Evolutionary conservation across 2,797 vertebrate species (phyloP), one percentile per base, ranked within the genome.

Genomic region (Dryobates pubescens): DNA sequence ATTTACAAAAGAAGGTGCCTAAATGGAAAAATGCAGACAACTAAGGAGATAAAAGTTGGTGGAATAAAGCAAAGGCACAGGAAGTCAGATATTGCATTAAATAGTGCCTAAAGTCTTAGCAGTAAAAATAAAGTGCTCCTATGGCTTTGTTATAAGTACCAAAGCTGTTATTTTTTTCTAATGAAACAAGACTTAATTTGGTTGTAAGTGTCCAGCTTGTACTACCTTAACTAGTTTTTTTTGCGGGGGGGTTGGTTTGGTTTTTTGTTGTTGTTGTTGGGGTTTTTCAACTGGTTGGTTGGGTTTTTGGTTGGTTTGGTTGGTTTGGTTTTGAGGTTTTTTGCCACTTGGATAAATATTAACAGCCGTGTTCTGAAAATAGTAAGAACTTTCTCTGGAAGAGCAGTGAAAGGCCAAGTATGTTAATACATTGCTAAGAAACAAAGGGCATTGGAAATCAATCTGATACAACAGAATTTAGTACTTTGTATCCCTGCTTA

Each of bases 11-110:
- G 41, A 72, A 90, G 14, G 18, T 45, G 6, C 38, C 56, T 16
- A 45, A 90, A 67, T 34, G 13, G 38, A 82, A 91, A 92, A 92
- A 81, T 32, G 38, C 54, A 72, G 59, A 80, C 18, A 90, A 88
- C 77, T 38, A 73, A 63, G 27, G 29, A 88, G 29, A 68, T 26
- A 74, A 61, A 43, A 38, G 26, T 47, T 67, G 32, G 41, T 22
- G 10, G 49, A 76, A 75, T 65, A 75, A 87, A 85, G 57, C 24
- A 63, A 69, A 91, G 29, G 63, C 38, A 72, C 3, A 32, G n/a
- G 57, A 91, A 87, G 85, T 36, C 15, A 27, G 30, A 6, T 72
- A 71, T 56, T 51, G 58, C 23, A 59, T 74, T 74, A 91, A 89
- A 86, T 0, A 88, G 32, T 9, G 16, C 17, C 61, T 38, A 18